These are phyloP conservation scores for Neodontobutis hainanensis DNA, from an alignment of 2,113 vertebrate species.

Conservation along the genomic window DNA sequence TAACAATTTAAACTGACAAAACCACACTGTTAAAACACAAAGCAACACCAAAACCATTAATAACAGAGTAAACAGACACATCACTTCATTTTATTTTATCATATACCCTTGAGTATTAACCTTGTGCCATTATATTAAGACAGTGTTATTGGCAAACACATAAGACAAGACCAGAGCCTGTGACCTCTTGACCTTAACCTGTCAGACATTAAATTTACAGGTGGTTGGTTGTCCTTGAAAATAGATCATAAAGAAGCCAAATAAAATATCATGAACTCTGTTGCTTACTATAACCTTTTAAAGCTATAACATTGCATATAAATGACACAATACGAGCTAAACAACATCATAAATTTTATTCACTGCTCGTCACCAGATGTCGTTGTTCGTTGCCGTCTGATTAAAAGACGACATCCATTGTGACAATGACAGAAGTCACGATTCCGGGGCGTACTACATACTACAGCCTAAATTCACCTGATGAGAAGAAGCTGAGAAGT, in stretches of 20 bases:
- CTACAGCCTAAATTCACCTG: not conserved
- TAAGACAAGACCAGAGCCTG: no score
- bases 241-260: not conserved
- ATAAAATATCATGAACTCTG: not conserved
- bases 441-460: not conserved
- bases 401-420: constrained; percentile 24
- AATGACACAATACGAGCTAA: constrained; percentile 2
- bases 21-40: no score
- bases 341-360: constrained; percentile 3
- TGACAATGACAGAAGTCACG: constrained; percentile 43
- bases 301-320: not conserved
- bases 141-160: no score
- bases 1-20: no score
- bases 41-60: no score
- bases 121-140: no score
- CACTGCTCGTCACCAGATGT: constrained; percentile 64
- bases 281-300: not conserved
- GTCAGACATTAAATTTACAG: not conserved
- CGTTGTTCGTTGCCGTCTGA: constrained; percentile 41
- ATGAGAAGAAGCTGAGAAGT: constrained; percentile 20
- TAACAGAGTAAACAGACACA: no score
- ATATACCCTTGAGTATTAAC: no score
- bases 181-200: constrained; percentile 2
- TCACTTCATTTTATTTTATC: no score
- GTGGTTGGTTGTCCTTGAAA: constrained; percentile 10